phyloP scores from a whole-genome alignment of 2,113 vertebrate genomes.

The Trogon surrucura region DNA sequence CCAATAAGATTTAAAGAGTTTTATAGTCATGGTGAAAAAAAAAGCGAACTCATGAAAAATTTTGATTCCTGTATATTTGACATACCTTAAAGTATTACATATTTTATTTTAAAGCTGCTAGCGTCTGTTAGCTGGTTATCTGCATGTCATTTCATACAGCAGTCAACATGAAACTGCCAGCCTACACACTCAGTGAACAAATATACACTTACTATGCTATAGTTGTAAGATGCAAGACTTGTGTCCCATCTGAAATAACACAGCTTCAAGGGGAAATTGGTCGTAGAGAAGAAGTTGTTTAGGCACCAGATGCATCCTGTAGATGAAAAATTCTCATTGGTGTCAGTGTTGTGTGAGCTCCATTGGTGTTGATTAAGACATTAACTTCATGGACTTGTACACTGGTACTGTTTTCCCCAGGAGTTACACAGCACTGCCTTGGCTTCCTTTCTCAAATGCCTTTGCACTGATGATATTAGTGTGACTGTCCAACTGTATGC shows the following conservation, averaged over 20 bases:
- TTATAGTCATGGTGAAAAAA: not conserved
- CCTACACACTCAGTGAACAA: not conserved
- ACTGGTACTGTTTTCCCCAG: not conserved
- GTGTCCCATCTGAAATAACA: not conserved
- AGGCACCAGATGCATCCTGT: not conserved
- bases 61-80: not conserved
- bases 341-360: not conserved
- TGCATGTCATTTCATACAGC: not conserved
- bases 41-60: not conserved
- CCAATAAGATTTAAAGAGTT: not conserved
- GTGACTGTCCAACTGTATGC: not conserved
- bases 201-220: not conserved
- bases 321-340: not conserved
- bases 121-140: not conserved
- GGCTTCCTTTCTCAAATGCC: not conserved
- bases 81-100: not conserved
- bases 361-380: not conserved
- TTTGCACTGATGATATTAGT: not conserved
- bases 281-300: not conserved
- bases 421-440: fast-evolving
- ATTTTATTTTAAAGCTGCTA: not conserved
- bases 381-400: fast-evolving
- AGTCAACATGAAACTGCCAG: not conserved
- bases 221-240: not conserved
- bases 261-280: not conserved